Evolutionary conservation across 1,140 invertebrate species (phyloP), one percentile per base, ranked within the genome.

Genomic region (Stegodyphus mimosarum): DNA sequence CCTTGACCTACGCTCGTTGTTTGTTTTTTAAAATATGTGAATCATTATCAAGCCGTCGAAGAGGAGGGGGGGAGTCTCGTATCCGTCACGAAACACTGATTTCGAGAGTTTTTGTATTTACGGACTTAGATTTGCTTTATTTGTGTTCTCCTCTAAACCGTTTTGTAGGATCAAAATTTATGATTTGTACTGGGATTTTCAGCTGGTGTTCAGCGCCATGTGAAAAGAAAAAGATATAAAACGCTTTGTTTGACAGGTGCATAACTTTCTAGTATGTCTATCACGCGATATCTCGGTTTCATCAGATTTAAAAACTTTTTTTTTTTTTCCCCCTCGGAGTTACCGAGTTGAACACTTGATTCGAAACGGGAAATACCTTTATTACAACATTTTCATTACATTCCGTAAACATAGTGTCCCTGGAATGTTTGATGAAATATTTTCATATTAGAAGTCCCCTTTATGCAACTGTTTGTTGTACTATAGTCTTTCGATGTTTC

Each of bases 181-280:
- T 63, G 78, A 81, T 81, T n/a, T 63, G 33, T 72, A 15, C 69
- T 60, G 33, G 3, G 78, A n/a, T 81, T 18, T 71, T 71, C 49
- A 71, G 5, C 49, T 49, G 33, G 33, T 33, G 33, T 33, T 33
- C 33, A 33, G 33, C 33, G 1, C 33, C 1, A 71, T 18, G 11
- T 6, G 74, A 33, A 33, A 33, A 33, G 33, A 33, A 33, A 33
- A 33, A 33, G 33, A 33, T 33, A 33, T 33, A 33, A 33, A 33
- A 33, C 3, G 60, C 18, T 64, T 66, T 83, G 80, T 83, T 66
- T 52, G 80, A 33, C 53, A 7, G 80, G 18, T 13, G 7, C 52
- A 51, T 79, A 66, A 83, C 80, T 83, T 83, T 83, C 80, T 67
- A 83, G 48, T 67, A 74, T 52, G 53, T 67, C 64, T 79, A 18